Conservation (phyloP, 23 tunicate species). For the Styela clava region DNA sequence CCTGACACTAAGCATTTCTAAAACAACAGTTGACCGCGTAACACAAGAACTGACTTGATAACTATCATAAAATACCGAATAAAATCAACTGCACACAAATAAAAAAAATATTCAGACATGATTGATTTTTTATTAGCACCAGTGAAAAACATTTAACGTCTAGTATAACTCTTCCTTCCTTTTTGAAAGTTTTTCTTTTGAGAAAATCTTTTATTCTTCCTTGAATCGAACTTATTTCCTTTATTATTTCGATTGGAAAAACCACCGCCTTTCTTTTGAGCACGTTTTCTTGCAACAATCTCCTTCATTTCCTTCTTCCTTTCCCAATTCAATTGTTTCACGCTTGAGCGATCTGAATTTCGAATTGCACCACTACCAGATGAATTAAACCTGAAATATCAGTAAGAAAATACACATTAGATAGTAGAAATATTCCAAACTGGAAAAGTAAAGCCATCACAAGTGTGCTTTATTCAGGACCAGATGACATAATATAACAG, state of each 20-base stretch:
- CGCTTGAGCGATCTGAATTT: conserved; percentile 42
- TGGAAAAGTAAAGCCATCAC: too few relatives aligned
- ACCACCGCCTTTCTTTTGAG: not conserved
- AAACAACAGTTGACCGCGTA: too few relatives aligned
- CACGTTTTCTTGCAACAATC: conserved; percentile 35
- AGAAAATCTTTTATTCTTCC: not conserved
- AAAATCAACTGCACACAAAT: too few relatives aligned
- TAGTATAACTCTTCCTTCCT: not conserved
- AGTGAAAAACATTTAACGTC: not conserved
- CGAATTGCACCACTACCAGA: conserved; percentile 37
- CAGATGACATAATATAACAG: too few relatives aligned
- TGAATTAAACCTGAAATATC: conserved; percentile 41
- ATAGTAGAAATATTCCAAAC: too few relatives aligned
- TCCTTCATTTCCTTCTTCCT: conserved; percentile 52
- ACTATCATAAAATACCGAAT: too few relatives aligned
- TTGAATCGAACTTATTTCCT: not conserved
- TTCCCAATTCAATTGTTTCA: conserved; percentile 72
- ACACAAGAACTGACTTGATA: too few relatives aligned
- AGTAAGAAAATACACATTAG: too few relatives aligned
- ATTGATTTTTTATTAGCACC: not conserved
- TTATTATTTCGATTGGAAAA: not conserved
- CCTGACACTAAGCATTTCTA: too few relatives aligned
- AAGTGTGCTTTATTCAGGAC: too few relatives aligned
- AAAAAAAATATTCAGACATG: not conserved
- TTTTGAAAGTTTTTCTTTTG: not conserved